Evolutionary conservation across 2,888 invertebrate genomes (phyloP), one percentile per base, ranked within the genome.

Genomic region (Drosophila melanosoma): DNA sequence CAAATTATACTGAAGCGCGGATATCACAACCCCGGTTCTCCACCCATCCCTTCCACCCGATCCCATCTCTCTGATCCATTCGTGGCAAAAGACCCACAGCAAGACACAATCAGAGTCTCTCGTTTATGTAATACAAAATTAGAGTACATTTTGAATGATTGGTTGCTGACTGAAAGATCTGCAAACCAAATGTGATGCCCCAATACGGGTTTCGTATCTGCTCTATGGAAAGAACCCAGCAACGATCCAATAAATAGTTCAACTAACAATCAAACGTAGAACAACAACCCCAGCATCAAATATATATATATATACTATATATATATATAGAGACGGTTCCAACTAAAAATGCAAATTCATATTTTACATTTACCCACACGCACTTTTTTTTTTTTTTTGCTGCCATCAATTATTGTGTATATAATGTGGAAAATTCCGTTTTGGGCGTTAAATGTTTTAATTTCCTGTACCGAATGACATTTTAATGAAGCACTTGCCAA

Each of bases 401-500:
- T 29, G 36, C 53, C 78, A 69, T 69, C 73, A 77, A 64, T 62
- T 64, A 68, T 66, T 63, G 40, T 65, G 20, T 48, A 40, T 40
- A 75, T 78, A 71, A 79, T 80, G 62, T 63, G 72, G 63, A 48
- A 79, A 70, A 74, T 71, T 78, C 79, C 85, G 85, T 83, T 89
- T 45, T 79, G 69, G 70, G 62, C 68, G 78, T 88, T 77, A 85
- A 86, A 86, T 90, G 89, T 90, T 91, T 91, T 82, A 91, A 91
- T 91, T 91, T 91, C 91, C 91, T 91, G 91, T 79, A 29, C 76
- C 74, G 85, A 91, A 91, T 91, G 89, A 91, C 89, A 90, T 91
- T 91, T 91, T 90, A 91, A 91, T 90, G 87, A 91, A 91, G 87
- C 82, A 82, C 70, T 74, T 87, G 78, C 85, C 88, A 70, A 89